Conservation (phyloP, 2,797 vertebrate genomes). For the Eleutherodactylus coqui region DNA sequence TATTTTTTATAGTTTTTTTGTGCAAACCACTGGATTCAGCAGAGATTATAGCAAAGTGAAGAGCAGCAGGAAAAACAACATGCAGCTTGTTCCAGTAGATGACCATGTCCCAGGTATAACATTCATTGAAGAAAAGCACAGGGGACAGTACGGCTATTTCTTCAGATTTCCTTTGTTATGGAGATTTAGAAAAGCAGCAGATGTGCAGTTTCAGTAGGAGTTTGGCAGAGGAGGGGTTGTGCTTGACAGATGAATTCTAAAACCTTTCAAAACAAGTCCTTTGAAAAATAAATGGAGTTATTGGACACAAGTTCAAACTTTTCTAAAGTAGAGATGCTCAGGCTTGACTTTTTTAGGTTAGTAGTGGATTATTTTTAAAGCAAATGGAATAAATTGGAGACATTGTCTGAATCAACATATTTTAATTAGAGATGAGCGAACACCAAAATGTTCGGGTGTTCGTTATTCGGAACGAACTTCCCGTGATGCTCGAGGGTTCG, state of each 20-base stretch:
- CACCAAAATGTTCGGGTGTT: too few species aligned
- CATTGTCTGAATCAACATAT: too few species aligned
- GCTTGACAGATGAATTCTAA: conserved; percentile 34
- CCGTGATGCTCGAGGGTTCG: too few species aligned
- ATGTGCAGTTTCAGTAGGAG: conserved; percentile 25
- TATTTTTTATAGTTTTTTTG: not conserved
- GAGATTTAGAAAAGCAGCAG: conserved; percentile 41
- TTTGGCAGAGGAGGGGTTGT: conserved; percentile 15
- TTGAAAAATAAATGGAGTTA: conserved; percentile 10
- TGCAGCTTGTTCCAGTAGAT: not conserved
- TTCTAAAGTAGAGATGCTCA: not conserved
- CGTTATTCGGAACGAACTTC: too few species aligned
- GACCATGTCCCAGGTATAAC: not conserved
- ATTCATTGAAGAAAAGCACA: conserved; percentile 1
- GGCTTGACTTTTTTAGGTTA: not conserved
- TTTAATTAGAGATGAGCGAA: too few species aligned
- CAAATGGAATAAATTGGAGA: not conserved
- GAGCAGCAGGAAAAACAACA: not conserved
- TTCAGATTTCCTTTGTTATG: conserved; percentile 39
- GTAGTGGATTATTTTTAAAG: not conserved
- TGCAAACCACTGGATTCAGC: not conserved
- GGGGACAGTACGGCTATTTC: not conserved
- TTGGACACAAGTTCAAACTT: not conserved
- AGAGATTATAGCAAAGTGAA: not conserved
- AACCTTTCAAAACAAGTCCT: conserved; percentile 28